Conservation (phyloP, 35 echinoderm and acorn worm genomes). For the Lytechinus pictus region DNA sequence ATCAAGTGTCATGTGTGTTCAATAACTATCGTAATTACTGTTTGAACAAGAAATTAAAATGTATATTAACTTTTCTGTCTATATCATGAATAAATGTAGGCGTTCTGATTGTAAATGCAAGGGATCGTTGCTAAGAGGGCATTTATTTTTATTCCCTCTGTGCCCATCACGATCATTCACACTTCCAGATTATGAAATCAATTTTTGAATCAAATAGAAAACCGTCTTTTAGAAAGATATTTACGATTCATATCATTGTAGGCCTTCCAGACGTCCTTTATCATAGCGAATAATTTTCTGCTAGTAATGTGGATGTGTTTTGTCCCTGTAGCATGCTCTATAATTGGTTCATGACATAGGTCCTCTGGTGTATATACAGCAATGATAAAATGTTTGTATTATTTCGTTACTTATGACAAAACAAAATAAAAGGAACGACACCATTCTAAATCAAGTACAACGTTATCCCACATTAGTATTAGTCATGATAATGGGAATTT, state of each 20-base stretch:
- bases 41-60: not conserved
- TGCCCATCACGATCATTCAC: not conserved
- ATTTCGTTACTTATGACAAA: too few relatives aligned
- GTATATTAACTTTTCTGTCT: too few relatives aligned
- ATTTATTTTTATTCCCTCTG: not conserved
- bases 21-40: not conserved
- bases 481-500: too few relatives aligned
- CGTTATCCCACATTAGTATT: too few relatives aligned
- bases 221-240: not conserved
- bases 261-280: not conserved
- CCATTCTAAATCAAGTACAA: too few relatives aligned
- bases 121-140: not conserved
- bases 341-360: not conserved
- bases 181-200: not conserved
- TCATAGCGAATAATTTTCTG: not conserved
- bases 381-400: too few relatives aligned
- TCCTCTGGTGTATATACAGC: too few relatives aligned
- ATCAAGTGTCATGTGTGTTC: not conserved
- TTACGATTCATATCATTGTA: not conserved
- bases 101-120: not conserved
- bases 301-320: not conserved
- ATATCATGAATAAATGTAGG: not conserved
- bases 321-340: not conserved
- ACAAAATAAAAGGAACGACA: too few relatives aligned
- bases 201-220: not conserved